Percentiles rank a stretch among this genome's conserved stretches.
Conservation (phyloP, 2,113 vertebrate genomes). For the Gnathonemus longibarbis region DNA sequence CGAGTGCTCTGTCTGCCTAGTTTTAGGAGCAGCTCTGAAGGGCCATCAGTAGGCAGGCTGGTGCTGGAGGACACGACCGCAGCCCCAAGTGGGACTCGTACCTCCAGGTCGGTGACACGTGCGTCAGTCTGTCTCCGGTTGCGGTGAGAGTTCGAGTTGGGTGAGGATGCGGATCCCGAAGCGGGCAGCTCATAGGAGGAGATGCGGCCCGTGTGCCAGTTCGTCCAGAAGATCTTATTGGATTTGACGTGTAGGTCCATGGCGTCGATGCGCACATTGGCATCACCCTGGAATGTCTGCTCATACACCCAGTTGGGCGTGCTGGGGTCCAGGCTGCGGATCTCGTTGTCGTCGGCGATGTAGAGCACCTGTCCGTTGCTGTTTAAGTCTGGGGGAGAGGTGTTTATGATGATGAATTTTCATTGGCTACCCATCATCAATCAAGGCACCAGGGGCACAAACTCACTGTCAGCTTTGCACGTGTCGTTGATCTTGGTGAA, state of each 20-base stretch:
- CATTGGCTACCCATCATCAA: neutral
- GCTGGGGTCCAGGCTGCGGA: slow-evolving; percentile 87
- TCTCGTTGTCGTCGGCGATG: slow-evolving; percentile 93
- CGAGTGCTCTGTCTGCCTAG: neutral
- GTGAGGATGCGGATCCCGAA: slow-evolving; percentile 51
- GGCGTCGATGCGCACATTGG: slow-evolving; percentile 85
- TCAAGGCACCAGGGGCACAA: neutral
- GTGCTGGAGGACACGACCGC: neutral
- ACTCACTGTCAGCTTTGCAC: slow-evolving; percentile 87
- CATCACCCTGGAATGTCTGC: slow-evolving; percentile 88
- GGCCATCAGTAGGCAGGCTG: neutral
- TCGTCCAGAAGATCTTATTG: slow-evolving; percentile 94
- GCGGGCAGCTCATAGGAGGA: slow-evolving; percentile 78
- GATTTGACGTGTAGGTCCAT: slow-evolving; percentile 92
- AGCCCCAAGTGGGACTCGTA: slow-evolving; percentile 37
- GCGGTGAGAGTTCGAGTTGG: slow-evolving; percentile 79
- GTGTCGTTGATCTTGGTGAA: slow-evolving; percentile 82
- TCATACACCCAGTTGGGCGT: slow-evolving; percentile 75
- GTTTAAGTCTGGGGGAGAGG: slow-evolving; percentile 59
- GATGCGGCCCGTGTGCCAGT: slow-evolving; percentile 93
- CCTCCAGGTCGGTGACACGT: slow-evolving; percentile 76
- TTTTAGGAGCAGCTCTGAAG: neutral
- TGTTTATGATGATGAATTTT: neutral
- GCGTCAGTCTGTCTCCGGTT: slow-evolving; percentile 78
- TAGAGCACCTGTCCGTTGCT: slow-evolving; percentile 77